Percentiles rank a stretch among this genome's conserved stretches.
phyloP scores from a whole-genome alignment of 2,888 invertebrate species.

The Brachynemurus nebulosus region DNA sequence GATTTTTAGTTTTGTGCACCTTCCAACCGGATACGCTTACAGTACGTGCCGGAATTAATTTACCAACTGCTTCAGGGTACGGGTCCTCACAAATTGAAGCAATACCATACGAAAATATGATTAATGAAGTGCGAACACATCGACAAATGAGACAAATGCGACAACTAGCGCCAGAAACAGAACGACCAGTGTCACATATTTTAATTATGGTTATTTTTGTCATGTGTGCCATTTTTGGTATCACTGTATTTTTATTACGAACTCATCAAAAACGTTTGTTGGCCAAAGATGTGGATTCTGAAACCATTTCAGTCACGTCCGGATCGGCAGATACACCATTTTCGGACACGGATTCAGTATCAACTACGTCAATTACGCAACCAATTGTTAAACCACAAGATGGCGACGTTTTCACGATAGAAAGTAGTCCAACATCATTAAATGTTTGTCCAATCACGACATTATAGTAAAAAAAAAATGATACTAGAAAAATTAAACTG shows the following conservation, averaged over 20 bases:
- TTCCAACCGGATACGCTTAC: slow-evolving; percentile 72
- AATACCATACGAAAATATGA: slow-evolving; percentile 34
- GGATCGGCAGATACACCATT: slow-evolving; percentile 25
- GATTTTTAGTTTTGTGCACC: slow-evolving; percentile 67
- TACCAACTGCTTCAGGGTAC: slow-evolving; percentile 41
- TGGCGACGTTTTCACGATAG: slow-evolving; percentile 7
- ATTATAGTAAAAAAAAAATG: too few relatives aligned
- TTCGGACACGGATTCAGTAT: slow-evolving; percentile 31
- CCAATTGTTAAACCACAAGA: slow-evolving; percentile 5
- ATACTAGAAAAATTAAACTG: too few relatives aligned
- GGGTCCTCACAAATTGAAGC: slow-evolving; percentile 32
- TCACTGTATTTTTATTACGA: slow-evolving; percentile 40
- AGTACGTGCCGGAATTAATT: slow-evolving; percentile 61
- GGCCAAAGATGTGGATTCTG: slow-evolving; percentile 35
- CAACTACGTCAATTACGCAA: slow-evolving; percentile 5
- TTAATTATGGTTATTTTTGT: slow-evolving; percentile 41
- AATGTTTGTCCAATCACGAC: too few relatives aligned
- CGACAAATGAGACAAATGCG: slow-evolving; percentile 32
- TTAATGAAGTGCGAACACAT: slow-evolving; percentile 36
- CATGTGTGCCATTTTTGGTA: slow-evolving; percentile 41
- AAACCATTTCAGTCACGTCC: slow-evolving; percentile 34
- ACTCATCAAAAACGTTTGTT: slow-evolving; percentile 34
- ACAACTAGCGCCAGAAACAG: slow-evolving; percentile 26
- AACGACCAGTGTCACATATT: slow-evolving; percentile 33
- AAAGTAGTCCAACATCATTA: too few relatives aligned